Percentiles rank a stretch among this genome's conserved stretches.
These are phyloP conservation scores for Hexactinellida sp. DNA, from an alignment of 37 sponge, comb jelly and placozoan species.

Conservation along the genomic window DNA sequence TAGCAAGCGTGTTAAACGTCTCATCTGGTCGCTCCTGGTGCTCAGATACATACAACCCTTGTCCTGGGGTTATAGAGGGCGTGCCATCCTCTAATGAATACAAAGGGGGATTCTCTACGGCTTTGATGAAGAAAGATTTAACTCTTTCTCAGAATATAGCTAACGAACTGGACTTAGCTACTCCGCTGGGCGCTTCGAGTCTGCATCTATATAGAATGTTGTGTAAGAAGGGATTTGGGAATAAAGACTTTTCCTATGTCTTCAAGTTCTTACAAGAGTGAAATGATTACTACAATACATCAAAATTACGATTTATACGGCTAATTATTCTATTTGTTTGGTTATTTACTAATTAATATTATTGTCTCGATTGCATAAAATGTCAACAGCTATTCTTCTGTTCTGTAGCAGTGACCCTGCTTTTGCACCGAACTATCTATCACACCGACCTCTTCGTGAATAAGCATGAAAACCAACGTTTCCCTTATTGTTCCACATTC, in stretches of 20 bases:
- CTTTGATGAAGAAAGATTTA: constrained; percentile 87
- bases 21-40: constrained; percentile 84
- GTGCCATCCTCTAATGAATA: constrained; percentile 80
- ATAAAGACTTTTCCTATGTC: constrained; percentile 75
- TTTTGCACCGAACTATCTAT: no score
- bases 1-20: constrained; percentile 62
- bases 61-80: constrained; percentile 86
- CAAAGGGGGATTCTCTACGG: constrained; percentile 86
- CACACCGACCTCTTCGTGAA: no score
- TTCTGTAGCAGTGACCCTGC: no score
- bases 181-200: constrained; percentile 61
- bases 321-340: background rate
- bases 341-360: no score
- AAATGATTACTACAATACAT: no score
- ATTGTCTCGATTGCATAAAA: no score
- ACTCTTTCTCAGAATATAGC: constrained; percentile 48
- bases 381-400: no score
- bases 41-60: constrained; percentile 80
- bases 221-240: constrained; percentile 48
- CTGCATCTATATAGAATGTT: constrained; percentile 65
- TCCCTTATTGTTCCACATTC: no score
- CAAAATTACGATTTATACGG: background rate
- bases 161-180: constrained; percentile 21
- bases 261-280: constrained; percentile 54
- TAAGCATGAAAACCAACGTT: no score